Conservation (phyloP, 2,888 invertebrate species). For the Cabera pusaria region DNA sequence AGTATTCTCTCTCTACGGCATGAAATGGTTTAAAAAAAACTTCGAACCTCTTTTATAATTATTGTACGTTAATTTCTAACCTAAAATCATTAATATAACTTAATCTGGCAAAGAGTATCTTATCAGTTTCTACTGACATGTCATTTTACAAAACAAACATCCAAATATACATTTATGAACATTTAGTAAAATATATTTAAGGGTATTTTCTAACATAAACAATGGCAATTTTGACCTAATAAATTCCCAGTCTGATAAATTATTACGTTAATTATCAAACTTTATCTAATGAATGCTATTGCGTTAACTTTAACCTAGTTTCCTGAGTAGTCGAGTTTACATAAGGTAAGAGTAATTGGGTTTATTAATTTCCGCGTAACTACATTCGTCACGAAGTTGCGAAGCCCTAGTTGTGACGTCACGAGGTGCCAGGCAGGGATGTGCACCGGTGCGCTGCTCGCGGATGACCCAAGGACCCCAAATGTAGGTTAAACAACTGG, state of each 20-base stretch:
- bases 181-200: too few species aligned
- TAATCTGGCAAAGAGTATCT: too few species aligned
- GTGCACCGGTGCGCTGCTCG: constrained; percentile 53
- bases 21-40: too few species aligned
- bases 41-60: too few species aligned
- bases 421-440: constrained; percentile 76
- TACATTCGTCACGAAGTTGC: constrained; percentile 57
- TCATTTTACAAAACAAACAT: too few species aligned
- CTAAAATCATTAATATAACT: too few species aligned
- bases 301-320: constrained; percentile 60
- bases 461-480: constrained; percentile 68
- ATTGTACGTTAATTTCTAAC: too few species aligned
- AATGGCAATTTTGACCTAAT: constrained; percentile 36
- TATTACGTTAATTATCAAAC: constrained; percentile 19
- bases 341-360: constrained; percentile 65
- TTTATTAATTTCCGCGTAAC: constrained; percentile 72
- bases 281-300: constrained; percentile 40
- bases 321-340: constrained; percentile 54
- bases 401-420: constrained; percentile 69
- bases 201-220: too few species aligned
- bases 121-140: too few species aligned
- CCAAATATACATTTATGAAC: too few species aligned
- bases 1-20: too few species aligned
- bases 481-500: constrained; percentile 81
- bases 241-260: constrained; percentile 46